Percentiles rank a stretch among this genome's conserved stretches.
These are phyloP conservation scores for Colius striatus DNA, from an alignment of 2,113 vertebrate genomes.

Conservation along the genomic window DNA sequence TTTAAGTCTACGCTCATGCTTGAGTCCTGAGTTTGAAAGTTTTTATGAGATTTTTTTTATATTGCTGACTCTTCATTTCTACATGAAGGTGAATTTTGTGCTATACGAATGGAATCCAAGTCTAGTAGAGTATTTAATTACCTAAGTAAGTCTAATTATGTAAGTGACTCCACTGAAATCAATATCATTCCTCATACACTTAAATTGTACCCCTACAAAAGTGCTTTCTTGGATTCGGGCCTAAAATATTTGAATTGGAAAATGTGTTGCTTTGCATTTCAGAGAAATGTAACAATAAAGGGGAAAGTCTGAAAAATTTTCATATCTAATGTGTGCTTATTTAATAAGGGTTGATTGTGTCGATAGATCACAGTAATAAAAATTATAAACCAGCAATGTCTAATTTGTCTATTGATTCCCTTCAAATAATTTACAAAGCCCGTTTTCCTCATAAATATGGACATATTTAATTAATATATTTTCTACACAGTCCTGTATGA, in stretches of 20 bases:
- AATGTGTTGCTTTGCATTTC: background rate
- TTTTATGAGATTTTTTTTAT: background rate
- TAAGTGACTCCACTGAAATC: conserved; percentile 15
- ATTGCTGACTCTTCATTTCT: background rate
- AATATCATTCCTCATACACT: background rate
- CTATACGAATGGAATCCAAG: background rate
- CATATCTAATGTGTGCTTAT: background rate
- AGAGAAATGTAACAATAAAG: background rate
- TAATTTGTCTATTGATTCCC: background rate
- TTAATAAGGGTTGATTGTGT: background rate
- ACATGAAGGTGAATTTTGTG: background rate
- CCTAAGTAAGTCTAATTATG: background rate
- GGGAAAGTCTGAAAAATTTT: background rate
- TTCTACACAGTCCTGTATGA: background rate
- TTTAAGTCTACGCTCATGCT: background rate
- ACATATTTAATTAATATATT: background rate
- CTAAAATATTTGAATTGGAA: background rate
- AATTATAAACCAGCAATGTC: background rate
- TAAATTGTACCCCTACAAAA: background rate
- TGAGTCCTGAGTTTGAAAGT: background rate
- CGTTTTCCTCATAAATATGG: background rate
- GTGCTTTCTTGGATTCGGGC: conserved; percentile 50
- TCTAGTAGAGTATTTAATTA: conserved; percentile 2
- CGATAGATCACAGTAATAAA: background rate
- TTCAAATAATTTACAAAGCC: background rate